These are phyloP conservation scores for Epinephelus fuscoguttatus DNA, from an alignment of 2,113 vertebrate species.

Conservation along the genomic window DNA sequence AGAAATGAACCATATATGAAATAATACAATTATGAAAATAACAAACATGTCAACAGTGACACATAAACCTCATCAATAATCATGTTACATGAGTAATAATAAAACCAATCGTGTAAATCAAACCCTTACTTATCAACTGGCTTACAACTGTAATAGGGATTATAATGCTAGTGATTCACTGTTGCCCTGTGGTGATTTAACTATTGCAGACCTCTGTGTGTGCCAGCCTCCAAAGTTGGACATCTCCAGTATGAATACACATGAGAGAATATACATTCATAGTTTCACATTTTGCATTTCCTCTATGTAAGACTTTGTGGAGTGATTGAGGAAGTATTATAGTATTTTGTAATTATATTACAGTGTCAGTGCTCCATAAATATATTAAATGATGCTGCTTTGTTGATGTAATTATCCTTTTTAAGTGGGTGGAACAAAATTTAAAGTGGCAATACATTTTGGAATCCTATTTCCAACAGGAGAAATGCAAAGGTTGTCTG, in stretches of 20 bases:
- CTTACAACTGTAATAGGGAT: constrained; percentile 13
- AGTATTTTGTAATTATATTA: neutral
- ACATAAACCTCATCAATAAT: no score
- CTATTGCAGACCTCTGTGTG: neutral
- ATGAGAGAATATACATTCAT: constrained; percentile 5
- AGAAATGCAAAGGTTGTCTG: no score
- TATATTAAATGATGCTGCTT: neutral
- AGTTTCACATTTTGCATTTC: neutral
- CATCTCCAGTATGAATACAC: constrained; percentile 4
- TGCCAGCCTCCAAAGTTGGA: neutral
- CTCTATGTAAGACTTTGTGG: neutral
- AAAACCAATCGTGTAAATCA: no score
- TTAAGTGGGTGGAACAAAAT: no score
- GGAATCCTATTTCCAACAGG: no score
- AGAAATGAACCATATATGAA: no score
- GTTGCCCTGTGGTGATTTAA: constrained; percentile 13
- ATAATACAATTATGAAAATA: no score
- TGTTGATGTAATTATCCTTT: no score
- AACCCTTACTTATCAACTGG: no score
- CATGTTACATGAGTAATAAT: no score
- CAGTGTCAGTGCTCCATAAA: neutral
- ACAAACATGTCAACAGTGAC: no score
- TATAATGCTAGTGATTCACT: constrained; percentile 23
- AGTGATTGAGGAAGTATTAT: neutral
- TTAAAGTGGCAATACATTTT: no score